Base-by-base conservation (phyloP, 37 sponge, comb jelly and placozoan species). In the Ianthella basta region DNA sequence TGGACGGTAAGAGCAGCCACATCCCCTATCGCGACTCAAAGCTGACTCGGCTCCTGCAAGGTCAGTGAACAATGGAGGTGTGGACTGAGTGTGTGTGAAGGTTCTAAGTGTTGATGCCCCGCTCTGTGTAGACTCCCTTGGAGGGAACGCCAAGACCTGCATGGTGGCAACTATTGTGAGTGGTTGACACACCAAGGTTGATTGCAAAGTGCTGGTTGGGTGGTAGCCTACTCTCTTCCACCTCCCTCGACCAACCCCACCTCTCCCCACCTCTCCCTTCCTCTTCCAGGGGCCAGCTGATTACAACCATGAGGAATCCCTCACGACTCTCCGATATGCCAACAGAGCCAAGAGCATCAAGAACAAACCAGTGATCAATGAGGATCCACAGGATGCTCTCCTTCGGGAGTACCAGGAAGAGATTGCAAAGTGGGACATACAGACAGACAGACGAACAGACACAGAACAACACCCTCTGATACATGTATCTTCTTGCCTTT, bases 291-390 rank as follows among this genome's bases (percentile, higher is more conserved):
- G 99, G 0, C 99, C 99, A 25, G 99, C 99, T 53, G 87, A 88
- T 38, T 99, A 97, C 81, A 99, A 99, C 88, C 97, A 90, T 80
- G 99, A 99, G 50, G 99, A 99, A 87, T 93, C 97, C 0, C 72
- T 99, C 15, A 95, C 91, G 18, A 97, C 99, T 56, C 82, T 99
- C 30, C 89, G 98, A 41, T 99, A 97, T 86, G 99, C 99, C 18
- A 95, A 97, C 70, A 85, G 99, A 70, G 99, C 99, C 1, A 99
- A 99, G 89, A 93, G 93, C 80, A 99, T 99, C 79, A 99, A 97
- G 88, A 99, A 99, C 91, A 96, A 94, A 54, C 99, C 99, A 34
- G 86, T 83, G 60, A 99, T 99, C 68, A 99, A 99, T 57, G 99
- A 99, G 59, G 99, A 99, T 61, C 99, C 99, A 0, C 95, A 99